Conservation (phyloP, 2,888 invertebrate species). For the Watsonalla binaria region DNA sequence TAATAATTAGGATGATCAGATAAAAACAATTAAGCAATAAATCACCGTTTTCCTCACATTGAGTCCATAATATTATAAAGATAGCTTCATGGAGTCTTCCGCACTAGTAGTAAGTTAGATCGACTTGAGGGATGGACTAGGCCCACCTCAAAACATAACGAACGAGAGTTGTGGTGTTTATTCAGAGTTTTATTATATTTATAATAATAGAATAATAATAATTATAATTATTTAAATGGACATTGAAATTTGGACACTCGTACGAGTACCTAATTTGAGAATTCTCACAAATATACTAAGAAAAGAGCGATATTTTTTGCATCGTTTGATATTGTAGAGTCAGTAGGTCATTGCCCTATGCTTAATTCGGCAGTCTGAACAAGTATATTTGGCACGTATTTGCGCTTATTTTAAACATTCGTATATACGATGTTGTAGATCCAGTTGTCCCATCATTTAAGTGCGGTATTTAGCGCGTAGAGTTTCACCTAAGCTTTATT, state of each 20-base stretch:
- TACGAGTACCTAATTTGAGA: no score
- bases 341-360: neutral
- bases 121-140: neutral
- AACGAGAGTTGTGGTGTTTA: no score
- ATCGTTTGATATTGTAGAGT: neutral
- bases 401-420: neutral
- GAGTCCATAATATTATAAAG: neutral
- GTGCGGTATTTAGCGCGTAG: neutral
- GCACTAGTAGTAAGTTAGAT: neutral
- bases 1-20: neutral
- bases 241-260: no score
- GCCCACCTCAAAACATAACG: no score
- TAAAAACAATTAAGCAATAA: neutral
- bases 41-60: neutral
- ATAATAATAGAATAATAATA: no score
- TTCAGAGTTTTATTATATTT: no score
- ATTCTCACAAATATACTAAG: no score
- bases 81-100: neutral
- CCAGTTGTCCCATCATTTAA: neutral
- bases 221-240: no score
- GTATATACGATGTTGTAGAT: neutral
- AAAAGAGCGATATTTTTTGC: neutral
- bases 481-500: no score
- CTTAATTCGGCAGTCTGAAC: neutral
- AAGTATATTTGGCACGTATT: neutral